Percentiles rank a stretch among this genome's conserved stretches.
Evolutionary conservation across 2,113 vertebrate genomes (phyloP).

Genomic region (Tylochromis polylepis): DNA sequence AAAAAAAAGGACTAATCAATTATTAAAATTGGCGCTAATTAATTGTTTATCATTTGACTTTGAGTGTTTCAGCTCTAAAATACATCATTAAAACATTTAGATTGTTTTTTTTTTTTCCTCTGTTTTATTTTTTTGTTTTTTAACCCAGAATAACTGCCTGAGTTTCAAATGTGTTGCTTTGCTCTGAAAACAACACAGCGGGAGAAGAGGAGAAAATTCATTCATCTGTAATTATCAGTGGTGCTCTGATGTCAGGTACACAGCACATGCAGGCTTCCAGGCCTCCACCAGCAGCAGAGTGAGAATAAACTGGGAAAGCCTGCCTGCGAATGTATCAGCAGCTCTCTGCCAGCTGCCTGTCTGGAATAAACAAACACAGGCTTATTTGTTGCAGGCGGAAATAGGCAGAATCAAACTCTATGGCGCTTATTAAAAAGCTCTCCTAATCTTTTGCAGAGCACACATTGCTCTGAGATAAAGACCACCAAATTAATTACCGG

Average conservation of each 20-base stretch:
- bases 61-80: neutral
- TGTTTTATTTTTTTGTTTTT: neutral
- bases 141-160: neutral
- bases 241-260: conserved; percentile 21
- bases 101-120: too few relatives aligned
- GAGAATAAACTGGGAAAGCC: conserved; percentile 39
- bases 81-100: neutral
- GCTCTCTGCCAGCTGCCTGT: conserved; percentile 52
- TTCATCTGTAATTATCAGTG: conserved; percentile 22
- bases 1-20: neutral
- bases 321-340: conserved; percentile 25
- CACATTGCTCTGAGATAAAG: conserved; percentile 68
- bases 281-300: conserved; percentile 4
- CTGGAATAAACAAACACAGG: conserved; percentile 57
- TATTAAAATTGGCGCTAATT: neutral
- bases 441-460: conserved; percentile 64
- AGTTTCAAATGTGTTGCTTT: neutral
- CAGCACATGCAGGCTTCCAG: neutral
- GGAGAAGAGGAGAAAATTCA: neutral
- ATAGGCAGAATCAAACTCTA: conserved; percentile 55
- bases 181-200: neutral
- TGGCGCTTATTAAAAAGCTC: conserved; percentile 60
- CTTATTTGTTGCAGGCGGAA: conserved; percentile 63
- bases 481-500: conserved; percentile 71
- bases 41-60: neutral